Base-by-base conservation (phyloP, 2,797 vertebrate species). In the Menidia menidia region DNA sequence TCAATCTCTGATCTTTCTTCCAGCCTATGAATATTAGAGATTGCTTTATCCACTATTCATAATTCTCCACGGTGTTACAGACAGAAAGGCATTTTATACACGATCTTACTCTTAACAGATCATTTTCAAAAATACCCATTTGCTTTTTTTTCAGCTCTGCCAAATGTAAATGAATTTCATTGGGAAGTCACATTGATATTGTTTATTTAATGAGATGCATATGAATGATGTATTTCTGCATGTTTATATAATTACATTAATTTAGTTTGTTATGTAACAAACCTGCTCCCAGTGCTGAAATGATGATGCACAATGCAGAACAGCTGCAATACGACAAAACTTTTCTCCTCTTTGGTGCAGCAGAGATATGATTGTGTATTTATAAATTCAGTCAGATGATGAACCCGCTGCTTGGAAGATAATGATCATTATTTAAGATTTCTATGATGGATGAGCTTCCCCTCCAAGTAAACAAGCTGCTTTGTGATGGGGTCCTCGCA, bases 241-340 rank as follows among this genome's bases (percentile, higher is more conserved):
- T 63, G 56, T 73, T 59, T 16, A 45, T 54, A 35, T 69, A 58
- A 70, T 56, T 43, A 33, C 68, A 42, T 64, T 44, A 35, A 44
- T 48, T 56, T 67, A 15, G 64, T 73, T 60, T 9, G 43, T 77
- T 74, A 81, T 73, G 54, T 78, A 81, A 80, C 60, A 51, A 70
- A 79, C 54, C 56, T 77, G 63, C 62, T 79, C 58, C 68, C 41
- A 66, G 35, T 60, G 30, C 18, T 4, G n/a, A 55, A 42, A 77
- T 61, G 56, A 74, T 69, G 25, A 72, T 64, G 52, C 57, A 76
- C 61, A 71, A 66, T 60, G 75, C n/a, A 55, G 47, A 73, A 66
- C 71, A 77, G 64, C 75, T 80, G 65, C 59, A 77, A 58, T 50
- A 39, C 65, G 69, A 64, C 66, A 43, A 9, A 69, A 59, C 39